These are phyloP conservation scores for Ariopsis seemanni DNA, from an alignment of 2,113 vertebrate species.

Conservation along the genomic window DNA sequence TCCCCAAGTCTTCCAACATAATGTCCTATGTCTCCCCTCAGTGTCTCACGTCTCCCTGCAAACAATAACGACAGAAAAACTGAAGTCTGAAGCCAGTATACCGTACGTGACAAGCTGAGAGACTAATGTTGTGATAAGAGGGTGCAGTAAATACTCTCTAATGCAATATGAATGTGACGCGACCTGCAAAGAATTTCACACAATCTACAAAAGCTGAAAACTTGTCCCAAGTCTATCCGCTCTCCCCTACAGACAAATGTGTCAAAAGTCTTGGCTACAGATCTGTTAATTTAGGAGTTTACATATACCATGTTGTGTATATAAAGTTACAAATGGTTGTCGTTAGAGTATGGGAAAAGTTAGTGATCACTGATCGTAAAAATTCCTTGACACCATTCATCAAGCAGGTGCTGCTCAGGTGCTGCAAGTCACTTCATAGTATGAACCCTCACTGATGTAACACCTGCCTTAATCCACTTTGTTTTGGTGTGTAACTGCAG, in stretches of 20 bases:
- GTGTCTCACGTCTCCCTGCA: too few species aligned
- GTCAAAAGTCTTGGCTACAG: neutral
- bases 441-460: neutral
- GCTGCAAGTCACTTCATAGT: neutral
- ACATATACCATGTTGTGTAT: neutral
- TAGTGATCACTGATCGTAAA: neutral
- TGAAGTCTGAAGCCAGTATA: too few species aligned
- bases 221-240: too few species aligned
- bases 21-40: too few species aligned
- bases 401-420: constrained; percentile 21
- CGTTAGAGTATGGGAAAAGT: neutral
- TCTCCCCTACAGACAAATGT: neutral
- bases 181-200: too few species aligned
- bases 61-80: too few species aligned
- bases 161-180: too few species aligned
- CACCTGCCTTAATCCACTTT: constrained; percentile 32
- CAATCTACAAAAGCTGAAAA: too few species aligned
- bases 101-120: too few species aligned
- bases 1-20: too few species aligned
- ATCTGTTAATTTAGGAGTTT: neutral
- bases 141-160: too few species aligned
- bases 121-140: too few species aligned
- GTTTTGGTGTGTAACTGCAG: constrained; percentile 7
- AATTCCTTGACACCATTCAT: neutral
- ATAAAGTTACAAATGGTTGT: neutral